Evolutionary conservation across 2,113 vertebrate species (phyloP), one percentile per base, ranked within the genome.

Genomic region (Gymnarchus niloticus): DNA sequence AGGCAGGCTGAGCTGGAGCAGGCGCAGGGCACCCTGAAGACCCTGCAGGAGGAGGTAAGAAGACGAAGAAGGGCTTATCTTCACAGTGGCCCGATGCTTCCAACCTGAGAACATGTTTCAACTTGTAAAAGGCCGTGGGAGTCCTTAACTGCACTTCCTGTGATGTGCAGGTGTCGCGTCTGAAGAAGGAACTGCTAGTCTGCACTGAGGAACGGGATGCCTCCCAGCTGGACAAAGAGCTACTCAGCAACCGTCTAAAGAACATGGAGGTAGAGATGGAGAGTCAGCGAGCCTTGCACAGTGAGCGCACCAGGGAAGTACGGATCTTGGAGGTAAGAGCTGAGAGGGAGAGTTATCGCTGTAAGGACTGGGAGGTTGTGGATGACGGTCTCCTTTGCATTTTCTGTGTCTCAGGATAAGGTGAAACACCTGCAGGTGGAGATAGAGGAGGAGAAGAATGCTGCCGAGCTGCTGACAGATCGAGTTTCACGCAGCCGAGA

Each of bases 381-480:
- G 6, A 28, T 51, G 10, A 69, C 19, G 69, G 83, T 54, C 48
- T 73, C 23, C 65, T 37, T 73, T 73, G 0, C 33, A 73, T 54
- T 14, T 44, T 12, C 52, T 48, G 6, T 83, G 49, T 69, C 33
- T 81, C 90, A 97, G 96, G 96, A 97, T 14, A 97, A 97, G 84
- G 82, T 96, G 82, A 97, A 97, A 59, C 94, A 89, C 7, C 56
- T 97, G 51, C 96, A 97, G 87, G 83, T 95, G 84, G 98, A 99
- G 90, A 91, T 98, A 88, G 98, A 99, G 0, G 98, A 99, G 90
- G 98, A 99, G 91, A 95, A 85, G 85, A 96, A 65, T 91, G 95
- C 93, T 0, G 95, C 91, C 69, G 98, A 99, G 91, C 95, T 99
- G 90, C 86, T 98, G 87, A 97, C 95, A 0, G 98, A 98, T 19